These are phyloP conservation scores for Tachystola acroxantha DNA, from an alignment of 2,888 invertebrate genomes.

Conservation along the genomic window DNA sequence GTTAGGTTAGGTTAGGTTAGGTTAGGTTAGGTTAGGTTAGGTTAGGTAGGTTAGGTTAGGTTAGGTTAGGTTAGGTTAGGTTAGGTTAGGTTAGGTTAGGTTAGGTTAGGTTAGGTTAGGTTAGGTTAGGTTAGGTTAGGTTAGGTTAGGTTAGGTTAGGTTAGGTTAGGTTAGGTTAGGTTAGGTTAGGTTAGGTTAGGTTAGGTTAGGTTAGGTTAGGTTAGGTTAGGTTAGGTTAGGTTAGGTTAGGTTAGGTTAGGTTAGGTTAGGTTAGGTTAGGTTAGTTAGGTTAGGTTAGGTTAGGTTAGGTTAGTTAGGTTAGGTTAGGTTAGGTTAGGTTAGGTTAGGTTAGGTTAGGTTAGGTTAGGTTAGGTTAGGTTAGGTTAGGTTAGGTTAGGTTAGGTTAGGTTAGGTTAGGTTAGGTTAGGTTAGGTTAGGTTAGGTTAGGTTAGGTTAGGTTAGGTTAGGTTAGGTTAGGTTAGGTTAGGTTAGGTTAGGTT, in stretches of 20 bases:
- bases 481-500: conserved; percentile 15
- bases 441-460: conserved; percentile 17
- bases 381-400: conserved; percentile 7
- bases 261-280: conserved; percentile 7
- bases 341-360: conserved; percentile 4
- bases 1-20: conserved; percentile 7
- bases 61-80: conserved; percentile 18
- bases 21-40: conserved; percentile 18
- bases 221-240: conserved; percentile 11
- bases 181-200: conserved; percentile 20
- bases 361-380: conserved; percentile 5
- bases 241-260: conserved; percentile 7
- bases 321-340: conserved; percentile 4
- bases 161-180: conserved; percentile 19
- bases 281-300: conserved; percentile 3
- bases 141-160: conserved; percentile 11
- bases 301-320: conserved; percentile 3
- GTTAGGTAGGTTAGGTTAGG: conserved; percentile 18
- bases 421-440: conserved; percentile 17
- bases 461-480: conserved; percentile 18
- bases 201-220: conserved; percentile 18
- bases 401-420: conserved; percentile 13
- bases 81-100: conserved; percentile 12
- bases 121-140: conserved; percentile 7
- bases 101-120: conserved; percentile 7